Percentiles rank a stretch among this genome's conserved stretches.
These are phyloP conservation scores for Dolichoris vasculosae DNA, from an alignment of 1,140 invertebrate genomes.

Conservation along the genomic window DNA sequence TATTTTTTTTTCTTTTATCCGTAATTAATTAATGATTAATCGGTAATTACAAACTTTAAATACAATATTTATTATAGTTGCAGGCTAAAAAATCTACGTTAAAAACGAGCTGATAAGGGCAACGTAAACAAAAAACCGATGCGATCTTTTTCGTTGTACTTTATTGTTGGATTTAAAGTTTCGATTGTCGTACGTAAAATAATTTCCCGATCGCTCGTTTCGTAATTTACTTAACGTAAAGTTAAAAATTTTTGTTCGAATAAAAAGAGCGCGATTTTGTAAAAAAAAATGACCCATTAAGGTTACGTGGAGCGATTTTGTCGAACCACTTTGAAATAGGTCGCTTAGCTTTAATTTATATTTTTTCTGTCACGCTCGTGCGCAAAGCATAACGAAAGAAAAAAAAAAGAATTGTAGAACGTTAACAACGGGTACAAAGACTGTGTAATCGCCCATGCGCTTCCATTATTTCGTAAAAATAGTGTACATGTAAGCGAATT, in stretches of 20 bases:
- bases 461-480: conserved; percentile 42
- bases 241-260: no score
- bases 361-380: neutral
- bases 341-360: neutral
- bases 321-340: neutral
- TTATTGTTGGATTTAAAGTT: neutral
- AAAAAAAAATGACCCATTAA: neutral
- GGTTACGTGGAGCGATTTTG: neutral
- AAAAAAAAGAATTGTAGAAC: neutral
- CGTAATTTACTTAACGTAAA: no score
- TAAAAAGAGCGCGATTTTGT: neutral
- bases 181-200: neutral
- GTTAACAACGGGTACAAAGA: neutral
- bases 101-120: neutral
- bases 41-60: neutral
- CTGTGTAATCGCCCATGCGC: neutral
- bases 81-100: neutral
- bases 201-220: no score
- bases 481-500: neutral
- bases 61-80: neutral
- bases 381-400: neutral
- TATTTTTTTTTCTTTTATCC: no score
- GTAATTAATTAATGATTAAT: neutral
- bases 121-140: neutral
- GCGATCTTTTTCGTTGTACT: neutral